A percentile compares a stretch with the other conserved stretches of the same genome.
Conservation (phyloP, 2,113 vertebrate genomes). For the Cariama cristata region DNA sequence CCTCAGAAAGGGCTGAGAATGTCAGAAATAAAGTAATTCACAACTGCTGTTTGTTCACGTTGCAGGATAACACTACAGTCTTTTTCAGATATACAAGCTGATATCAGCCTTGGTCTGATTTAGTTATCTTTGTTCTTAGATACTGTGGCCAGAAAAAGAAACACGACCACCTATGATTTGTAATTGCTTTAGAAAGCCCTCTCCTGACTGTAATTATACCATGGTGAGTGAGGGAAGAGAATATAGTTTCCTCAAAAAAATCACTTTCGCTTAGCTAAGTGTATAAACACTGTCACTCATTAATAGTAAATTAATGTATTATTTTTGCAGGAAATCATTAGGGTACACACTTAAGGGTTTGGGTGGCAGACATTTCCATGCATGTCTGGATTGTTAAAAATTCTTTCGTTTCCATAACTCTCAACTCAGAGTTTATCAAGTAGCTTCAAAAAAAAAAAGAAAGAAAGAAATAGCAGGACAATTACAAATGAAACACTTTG, state of each 20-base stretch:
- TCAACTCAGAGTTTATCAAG: not conserved
- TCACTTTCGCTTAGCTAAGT: not conserved
- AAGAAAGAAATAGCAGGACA: not conserved
- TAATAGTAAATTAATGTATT: conserved; percentile 11
- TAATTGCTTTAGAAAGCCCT: not conserved
- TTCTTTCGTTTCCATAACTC: not conserved
- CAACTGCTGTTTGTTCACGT: not conserved
- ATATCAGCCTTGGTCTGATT: not conserved
- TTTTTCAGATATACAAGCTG: not conserved
- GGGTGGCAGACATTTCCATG: not conserved
- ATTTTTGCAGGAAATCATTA: conserved; percentile 12
- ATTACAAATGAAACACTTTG: not conserved
- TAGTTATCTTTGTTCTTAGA: not conserved
- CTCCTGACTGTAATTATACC: not conserved
- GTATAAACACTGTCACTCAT: not conserved
- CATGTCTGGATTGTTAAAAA: not conserved
- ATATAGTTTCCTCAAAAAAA: not conserved
- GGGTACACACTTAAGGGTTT: not conserved
- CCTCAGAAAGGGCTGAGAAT: not conserved
- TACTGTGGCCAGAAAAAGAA: not conserved
- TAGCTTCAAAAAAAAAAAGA: not conserved
- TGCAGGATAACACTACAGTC: not conserved
- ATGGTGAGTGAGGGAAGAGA: not conserved
- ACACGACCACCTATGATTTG: not conserved
- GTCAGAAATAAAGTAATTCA: not conserved